Base-by-base conservation (phyloP, 2,113 vertebrate genomes). In the Enhydra lutris region DNA sequence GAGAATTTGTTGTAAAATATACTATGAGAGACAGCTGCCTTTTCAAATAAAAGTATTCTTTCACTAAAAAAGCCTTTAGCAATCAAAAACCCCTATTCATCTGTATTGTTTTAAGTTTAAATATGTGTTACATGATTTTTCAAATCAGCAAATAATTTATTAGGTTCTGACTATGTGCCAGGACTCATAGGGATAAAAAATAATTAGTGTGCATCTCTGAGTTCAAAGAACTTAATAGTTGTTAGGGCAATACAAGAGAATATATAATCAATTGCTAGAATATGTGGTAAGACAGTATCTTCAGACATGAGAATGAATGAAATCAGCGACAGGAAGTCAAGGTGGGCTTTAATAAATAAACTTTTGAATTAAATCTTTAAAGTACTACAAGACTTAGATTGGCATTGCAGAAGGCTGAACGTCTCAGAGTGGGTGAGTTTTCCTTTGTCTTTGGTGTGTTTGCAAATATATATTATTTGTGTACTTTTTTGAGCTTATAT, bases 401-500 rank as follows among this genome's bases (percentile, higher is more conserved):
- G 85, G 17, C 36, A 31, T 89, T 95, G 39, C 65, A 52, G 47
- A 59, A 63, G 67, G 74, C 34, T 87, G 59, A 91, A 42, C 59
- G 10, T 96, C 63, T 97, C 59, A 84, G 47, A 65, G 23, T 97
- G 45, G 82, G n/a, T 94, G 50, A 95, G 24, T 97, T 97, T 98
- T 81, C 88, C 36, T 98, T 96, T 95, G 13, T 96, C 36, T 87
- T 90, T 89, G 69, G 45, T 83, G 20, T 92, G 65, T 95, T 95
- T 85, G 39, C 52, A 91, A 78, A 55, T 93, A 94, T 97, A 92
- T 15, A 0, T 93, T 97, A 63, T 96, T 7, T 10, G 45, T 74
- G 18, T 36, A 39, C 42, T 92, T 96, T 47, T 91, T 84, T 93
- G 91, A 93, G 12, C 80, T 97, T 91, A 84, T 73, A 83, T 79